These are phyloP conservation scores for Drosophila lacertosa DNA, from an alignment of 1,140 invertebrate genomes.

Conservation along the genomic window DNA sequence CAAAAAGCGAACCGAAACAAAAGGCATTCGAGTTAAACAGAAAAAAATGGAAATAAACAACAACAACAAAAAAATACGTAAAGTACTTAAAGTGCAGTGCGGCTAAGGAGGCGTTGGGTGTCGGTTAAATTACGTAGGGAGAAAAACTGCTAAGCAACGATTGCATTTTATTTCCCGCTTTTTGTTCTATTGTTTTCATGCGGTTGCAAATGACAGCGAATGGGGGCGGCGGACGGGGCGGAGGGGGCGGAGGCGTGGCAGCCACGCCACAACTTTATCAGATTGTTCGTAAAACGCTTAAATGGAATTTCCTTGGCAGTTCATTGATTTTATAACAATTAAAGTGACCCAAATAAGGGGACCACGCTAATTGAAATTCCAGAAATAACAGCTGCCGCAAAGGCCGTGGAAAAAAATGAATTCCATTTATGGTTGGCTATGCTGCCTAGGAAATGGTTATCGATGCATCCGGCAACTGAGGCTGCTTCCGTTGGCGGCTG, in stretches of 20 bases:
- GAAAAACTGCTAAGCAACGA: conserved; percentile 19
- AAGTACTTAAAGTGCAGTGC: conserved; percentile 64
- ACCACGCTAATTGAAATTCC: conserved; percentile 73
- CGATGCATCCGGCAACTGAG: conserved; percentile 75
- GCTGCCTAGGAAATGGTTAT: conserved; percentile 66
- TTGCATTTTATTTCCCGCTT: conserved; percentile 26
- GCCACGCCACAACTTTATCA: conserved; percentile 48
- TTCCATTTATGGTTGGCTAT: conserved; percentile 27
- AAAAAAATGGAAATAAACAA: not conserved
- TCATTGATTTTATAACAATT: conserved; percentile 46
- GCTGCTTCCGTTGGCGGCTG: conserved; percentile 44
- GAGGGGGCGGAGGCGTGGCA: not conserved
- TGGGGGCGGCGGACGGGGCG: not conserved
- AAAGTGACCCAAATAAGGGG: conserved; percentile 24
- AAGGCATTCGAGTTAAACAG: conserved; percentile 52
- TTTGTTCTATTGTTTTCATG: conserved; percentile 42
- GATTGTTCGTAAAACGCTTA: conserved; percentile 59
- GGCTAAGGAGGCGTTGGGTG: conserved; percentile 1
- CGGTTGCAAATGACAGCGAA: conserved; percentile 27
- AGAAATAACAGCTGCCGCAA: conserved; percentile 14
- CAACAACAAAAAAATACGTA: conserved; percentile 18
- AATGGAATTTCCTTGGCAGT: conserved; percentile 33
- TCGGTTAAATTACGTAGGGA: conserved; percentile 52
- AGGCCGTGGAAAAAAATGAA: conserved; percentile 26
- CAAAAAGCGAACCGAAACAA: conserved; percentile 54